These are phyloP conservation scores for Trematomus bernacchii DNA, from an alignment of 2,797 vertebrate genomes.

Conservation along the genomic window DNA sequence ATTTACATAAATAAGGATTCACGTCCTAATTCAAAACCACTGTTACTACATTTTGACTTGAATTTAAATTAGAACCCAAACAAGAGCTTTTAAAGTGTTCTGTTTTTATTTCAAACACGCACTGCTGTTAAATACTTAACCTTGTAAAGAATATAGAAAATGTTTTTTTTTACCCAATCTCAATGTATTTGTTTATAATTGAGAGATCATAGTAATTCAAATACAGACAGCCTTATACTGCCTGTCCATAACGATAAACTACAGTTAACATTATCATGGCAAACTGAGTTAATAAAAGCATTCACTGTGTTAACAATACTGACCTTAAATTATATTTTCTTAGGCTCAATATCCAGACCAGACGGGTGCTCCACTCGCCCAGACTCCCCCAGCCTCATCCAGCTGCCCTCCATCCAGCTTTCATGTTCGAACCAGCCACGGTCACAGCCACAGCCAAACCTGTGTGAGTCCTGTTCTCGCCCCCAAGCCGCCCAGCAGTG, in stretches of 20 bases:
- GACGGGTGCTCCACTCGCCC: conserved; percentile 66
- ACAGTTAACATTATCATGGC: not conserved
- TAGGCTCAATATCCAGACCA: conserved; percentile 86
- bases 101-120: too few species aligned
- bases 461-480: conserved; percentile 61
- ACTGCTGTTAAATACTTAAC: too few species aligned
- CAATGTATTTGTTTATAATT: too few species aligned
- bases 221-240: too few species aligned
- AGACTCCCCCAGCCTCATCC: conserved; percentile 68
- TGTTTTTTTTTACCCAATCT: too few species aligned
- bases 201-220: too few species aligned
- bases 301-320: conserved; percentile 9
- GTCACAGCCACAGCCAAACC: conserved; percentile 82
- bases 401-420: conserved; percentile 74
- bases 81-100: too few species aligned
- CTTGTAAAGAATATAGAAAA: too few species aligned
- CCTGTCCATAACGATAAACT: conserved; percentile 12
- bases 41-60: not conserved
- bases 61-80: not conserved
- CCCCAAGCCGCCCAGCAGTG: conserved; percentile 83
- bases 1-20: not conserved
- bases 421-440: conserved; percentile 72
- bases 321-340: conserved; percentile 20
- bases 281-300: not conserved
- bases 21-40: not conserved